Evolutionary conservation across 2,888 invertebrate genomes (phyloP), one percentile per base, ranked within the genome.

Genomic region (Caenorhabditis sp.): DNA sequence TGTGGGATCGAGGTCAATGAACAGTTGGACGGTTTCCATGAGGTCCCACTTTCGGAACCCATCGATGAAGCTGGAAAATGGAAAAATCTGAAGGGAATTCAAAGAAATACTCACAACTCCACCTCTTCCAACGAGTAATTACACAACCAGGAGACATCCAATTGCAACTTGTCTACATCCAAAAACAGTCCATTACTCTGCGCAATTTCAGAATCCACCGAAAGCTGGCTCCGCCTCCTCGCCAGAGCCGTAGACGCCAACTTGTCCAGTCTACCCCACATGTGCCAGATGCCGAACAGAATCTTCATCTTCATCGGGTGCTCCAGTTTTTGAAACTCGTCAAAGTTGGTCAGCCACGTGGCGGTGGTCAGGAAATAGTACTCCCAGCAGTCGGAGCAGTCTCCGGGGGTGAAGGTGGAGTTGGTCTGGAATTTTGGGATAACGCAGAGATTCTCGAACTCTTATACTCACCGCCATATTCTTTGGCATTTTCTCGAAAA

Each of bases 141-240:
- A 38, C 66, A 49, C 31, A 64, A 28, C 75, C 75, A 76, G 10
- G 75, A 59, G 14, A 76, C 64, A 58, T 76, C 75, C 49, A 76
- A 49, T 16, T 58, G 31, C 49, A 76, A 28, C n/a, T 66, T 76
- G 26, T 76, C 59, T 26, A 76, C 75, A 66, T 68, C 75, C 68
- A 76, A 35, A 51, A 76, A 76, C 58, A 76, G 7, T 6, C 75
- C 75, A 35, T 76, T 76, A 49, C 75, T 76, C 68, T 76, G 75
- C n/a, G 75, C 75, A n/a, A 76, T 68, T 49, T 59, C 68, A 6
- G 66, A 58, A 6, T 38, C 47, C 6, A 31, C 49, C 7, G 28
- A 24, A 3, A 75, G 31, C 8, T 58, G 47, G 4, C 31, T 22
- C 16, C 75, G 44, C 28, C 68, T 56, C n/a, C 75, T 19, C 0